Conservation (phyloP, 1,140 invertebrate species). For the Euglossa dilemma region DNA sequence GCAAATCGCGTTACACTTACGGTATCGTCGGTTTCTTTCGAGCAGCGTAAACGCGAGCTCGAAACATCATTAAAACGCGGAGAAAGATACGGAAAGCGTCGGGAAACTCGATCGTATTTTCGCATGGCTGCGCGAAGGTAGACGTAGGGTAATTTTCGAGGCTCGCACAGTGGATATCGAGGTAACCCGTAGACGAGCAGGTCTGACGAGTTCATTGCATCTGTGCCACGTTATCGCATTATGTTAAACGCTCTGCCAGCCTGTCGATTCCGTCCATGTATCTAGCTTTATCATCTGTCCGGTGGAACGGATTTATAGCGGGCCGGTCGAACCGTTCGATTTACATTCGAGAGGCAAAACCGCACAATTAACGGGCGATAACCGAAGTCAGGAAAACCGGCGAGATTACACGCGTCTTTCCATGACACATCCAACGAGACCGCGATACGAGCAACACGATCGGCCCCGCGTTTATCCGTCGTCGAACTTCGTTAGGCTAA, state of each 20-base stretch:
- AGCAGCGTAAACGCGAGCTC: too few relatives aligned
- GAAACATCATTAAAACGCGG: too few relatives aligned
- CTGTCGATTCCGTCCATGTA: neutral
- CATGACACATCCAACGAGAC: neutral
- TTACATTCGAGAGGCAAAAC: neutral
- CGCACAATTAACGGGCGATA: neutral
- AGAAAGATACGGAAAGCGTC: too few relatives aligned
- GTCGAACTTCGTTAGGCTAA: constrained; percentile 4
- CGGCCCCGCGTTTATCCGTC: neutral
- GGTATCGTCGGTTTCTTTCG: too few relatives aligned
- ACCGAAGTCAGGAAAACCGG: neutral
- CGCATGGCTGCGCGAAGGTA: too few relatives aligned
- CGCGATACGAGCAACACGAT: neutral
- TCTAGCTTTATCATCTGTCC: neutral
- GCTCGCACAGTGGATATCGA: constrained; percentile 25
- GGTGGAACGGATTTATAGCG: neutral
- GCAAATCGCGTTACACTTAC: too few relatives aligned
- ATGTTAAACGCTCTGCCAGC: neutral
- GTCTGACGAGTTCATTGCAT: constrained; percentile 44
- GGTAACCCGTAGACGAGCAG: constrained; percentile 41
- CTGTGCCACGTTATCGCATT: constrained; percentile 36
- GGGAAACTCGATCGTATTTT: too few relatives aligned
- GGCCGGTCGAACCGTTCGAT: neutral
- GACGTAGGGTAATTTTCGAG: neutral
- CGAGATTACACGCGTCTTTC: neutral